Conservation (phyloP, 2,888 invertebrate species). For the Leucoma salicis region DNA sequence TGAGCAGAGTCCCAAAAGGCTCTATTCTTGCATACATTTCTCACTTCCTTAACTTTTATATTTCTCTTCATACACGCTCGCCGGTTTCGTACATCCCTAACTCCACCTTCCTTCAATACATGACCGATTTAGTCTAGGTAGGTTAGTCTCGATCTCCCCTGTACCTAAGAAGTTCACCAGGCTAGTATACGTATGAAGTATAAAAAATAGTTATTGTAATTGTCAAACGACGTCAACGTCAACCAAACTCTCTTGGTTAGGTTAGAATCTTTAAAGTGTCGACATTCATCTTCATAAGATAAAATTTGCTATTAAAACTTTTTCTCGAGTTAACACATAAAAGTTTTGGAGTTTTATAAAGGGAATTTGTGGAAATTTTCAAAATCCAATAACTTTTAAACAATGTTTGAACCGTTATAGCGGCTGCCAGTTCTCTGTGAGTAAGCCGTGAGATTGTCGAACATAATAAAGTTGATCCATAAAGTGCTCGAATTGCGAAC, state of each 20-base stretch:
- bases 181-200: no score
- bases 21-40: no score
- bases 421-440: constrained; percentile 16
- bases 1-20: no score
- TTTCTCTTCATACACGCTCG: no score
- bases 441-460: constrained; percentile 17
- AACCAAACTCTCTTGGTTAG: constrained; percentile 7
- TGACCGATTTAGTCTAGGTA: no score
- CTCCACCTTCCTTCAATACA: no score
- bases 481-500: constrained; percentile 4
- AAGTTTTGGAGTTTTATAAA: constrained; percentile 24
- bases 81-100: no score
- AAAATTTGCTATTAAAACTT: constrained; percentile 23
- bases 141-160: no score
- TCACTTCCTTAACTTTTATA: no score
- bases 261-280: constrained; percentile 19
- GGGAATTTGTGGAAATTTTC: constrained; percentile 27
- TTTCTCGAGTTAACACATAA: constrained; percentile 26
- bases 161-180: no score
- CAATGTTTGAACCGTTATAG: constrained; percentile 26
- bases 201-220: no score
- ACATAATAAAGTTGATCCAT: constrained; percentile 25
- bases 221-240: no score
- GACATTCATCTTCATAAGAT: constrained; percentile 24
- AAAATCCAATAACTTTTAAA: constrained; percentile 26